A percentile compares a stretch with the other conserved stretches of the same genome.
phyloP scores from a whole-genome alignment of 2,888 invertebrate species.

The Volucella inflata region DNA sequence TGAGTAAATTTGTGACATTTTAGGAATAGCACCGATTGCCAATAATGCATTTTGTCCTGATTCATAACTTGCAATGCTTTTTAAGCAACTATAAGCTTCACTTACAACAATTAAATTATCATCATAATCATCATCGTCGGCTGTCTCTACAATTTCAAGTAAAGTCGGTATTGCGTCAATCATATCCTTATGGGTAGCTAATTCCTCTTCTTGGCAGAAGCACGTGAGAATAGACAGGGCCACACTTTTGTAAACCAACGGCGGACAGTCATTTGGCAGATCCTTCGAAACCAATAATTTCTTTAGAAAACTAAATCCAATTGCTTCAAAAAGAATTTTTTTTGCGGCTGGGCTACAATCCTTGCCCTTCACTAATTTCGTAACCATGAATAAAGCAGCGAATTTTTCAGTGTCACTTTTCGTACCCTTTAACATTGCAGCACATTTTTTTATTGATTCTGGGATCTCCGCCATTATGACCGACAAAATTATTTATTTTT shows the following conservation, averaged over 20 bases:
- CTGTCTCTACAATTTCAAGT: constrained; percentile 92
- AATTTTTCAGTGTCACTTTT: constrained; percentile 95
- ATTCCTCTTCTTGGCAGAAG: constrained; percentile 91
- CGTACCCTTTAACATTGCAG: constrained; percentile 90
- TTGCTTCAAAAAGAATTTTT: constrained; percentile 93
- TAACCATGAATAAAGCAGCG: constrained; percentile 95
- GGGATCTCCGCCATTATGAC: constrained; percentile 85
- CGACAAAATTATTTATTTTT: constrained; percentile 50
- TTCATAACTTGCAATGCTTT: constrained; percentile 90
- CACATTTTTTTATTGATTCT: constrained; percentile 93
- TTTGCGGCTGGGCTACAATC: constrained; percentile 91
- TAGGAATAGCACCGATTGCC: constrained; percentile 90
- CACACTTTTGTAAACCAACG: constrained; percentile 95
- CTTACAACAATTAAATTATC: constrained; percentile 94
- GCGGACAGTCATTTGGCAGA: constrained; percentile 94
- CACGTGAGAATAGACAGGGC: constrained; percentile 94
- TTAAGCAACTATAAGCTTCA: constrained; percentile 93
- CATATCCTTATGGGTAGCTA: constrained; percentile 93
- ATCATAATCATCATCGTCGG: constrained; percentile 93
- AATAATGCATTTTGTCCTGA: constrained; percentile 92
- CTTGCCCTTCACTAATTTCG: constrained; percentile 93
- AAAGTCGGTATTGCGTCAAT: constrained; percentile 92
- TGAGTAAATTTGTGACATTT: constrained; percentile 93
- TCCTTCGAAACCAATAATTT: constrained; percentile 90
- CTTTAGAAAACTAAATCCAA: constrained; percentile 93